Evolutionary conservation across 2,113 vertebrate species (phyloP).

Genomic region (Heliornis fulica): DNA sequence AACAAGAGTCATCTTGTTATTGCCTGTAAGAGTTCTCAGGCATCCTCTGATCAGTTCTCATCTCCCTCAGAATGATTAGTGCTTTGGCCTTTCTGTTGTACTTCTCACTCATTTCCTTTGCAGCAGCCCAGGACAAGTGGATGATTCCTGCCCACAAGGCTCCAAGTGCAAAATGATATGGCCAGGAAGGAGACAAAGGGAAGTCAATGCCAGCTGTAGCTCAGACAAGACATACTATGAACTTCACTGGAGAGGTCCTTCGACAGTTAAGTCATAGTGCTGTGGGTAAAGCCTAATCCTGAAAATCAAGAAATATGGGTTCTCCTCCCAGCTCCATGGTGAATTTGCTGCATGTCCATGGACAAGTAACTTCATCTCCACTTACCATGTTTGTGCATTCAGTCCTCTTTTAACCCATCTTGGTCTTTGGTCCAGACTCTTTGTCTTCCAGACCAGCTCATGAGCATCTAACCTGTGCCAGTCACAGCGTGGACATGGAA

Average conservation of each 20-base stretch:
- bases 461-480: background rate
- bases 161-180: background rate
- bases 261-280: fast-evolving
- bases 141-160: background rate
- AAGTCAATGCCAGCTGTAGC: background rate
- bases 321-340: background rate
- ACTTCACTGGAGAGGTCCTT: background rate
- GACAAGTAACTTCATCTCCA: background rate
- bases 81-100: background rate
- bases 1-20: background rate
- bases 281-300: background rate
- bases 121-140: background rate
- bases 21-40: background rate
- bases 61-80: background rate
- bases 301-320: background rate
- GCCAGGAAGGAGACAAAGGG: background rate
- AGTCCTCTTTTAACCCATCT: background rate
- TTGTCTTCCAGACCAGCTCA: background rate
- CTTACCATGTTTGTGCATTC: background rate
- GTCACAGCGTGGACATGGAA: background rate
- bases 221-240: background rate
- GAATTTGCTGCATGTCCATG: background rate
- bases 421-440: background rate
- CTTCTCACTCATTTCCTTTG: background rate
- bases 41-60: background rate